These are phyloP conservation scores for Hipparchia semele DNA, from an alignment of 2,888 invertebrate species.

Conservation along the genomic window DNA sequence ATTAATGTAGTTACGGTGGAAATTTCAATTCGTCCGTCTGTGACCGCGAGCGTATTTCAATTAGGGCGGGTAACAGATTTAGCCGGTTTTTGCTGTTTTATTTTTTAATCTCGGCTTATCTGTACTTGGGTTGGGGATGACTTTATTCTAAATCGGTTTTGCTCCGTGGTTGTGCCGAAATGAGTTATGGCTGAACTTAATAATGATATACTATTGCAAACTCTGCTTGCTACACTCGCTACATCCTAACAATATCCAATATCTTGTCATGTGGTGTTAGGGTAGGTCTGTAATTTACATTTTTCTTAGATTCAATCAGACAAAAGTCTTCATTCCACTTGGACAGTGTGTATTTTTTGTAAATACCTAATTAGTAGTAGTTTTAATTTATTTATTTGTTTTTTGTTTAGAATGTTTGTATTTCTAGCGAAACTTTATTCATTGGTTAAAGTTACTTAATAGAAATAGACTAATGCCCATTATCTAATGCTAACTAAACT, in stretches of 20 bases:
- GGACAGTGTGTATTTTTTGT: too few relatives aligned
- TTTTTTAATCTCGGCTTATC: conserved; percentile 60
- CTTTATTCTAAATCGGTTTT: conserved; percentile 25
- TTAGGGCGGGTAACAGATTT: conserved; percentile 55
- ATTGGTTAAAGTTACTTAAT: too few relatives aligned
- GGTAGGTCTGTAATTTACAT: too few relatives aligned
- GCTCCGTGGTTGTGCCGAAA: conserved; percentile 7
- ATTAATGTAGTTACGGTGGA: conserved; percentile 40
- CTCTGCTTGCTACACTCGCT: neutral
- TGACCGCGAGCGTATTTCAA: conserved; percentile 62
- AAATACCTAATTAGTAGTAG: too few relatives aligned
- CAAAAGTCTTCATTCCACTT: too few relatives aligned
- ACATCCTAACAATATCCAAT: neutral
- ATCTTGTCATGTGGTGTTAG: neutral
- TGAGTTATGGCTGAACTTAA: conserved; percentile 10
- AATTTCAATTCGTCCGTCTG: conserved; percentile 67
- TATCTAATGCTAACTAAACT: too few relatives aligned
- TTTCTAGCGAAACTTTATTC: too few relatives aligned
- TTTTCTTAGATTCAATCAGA: too few relatives aligned
- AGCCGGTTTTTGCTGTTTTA: conserved; percentile 51
- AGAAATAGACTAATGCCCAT: too few relatives aligned
- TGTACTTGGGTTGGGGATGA: conserved; percentile 30
- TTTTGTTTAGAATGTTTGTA: too few relatives aligned
- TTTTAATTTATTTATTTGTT: too few relatives aligned
- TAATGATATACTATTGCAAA: neutral